Conservation (phyloP, 2,113 vertebrate species). For the Cyanoliseus patagonus region DNA sequence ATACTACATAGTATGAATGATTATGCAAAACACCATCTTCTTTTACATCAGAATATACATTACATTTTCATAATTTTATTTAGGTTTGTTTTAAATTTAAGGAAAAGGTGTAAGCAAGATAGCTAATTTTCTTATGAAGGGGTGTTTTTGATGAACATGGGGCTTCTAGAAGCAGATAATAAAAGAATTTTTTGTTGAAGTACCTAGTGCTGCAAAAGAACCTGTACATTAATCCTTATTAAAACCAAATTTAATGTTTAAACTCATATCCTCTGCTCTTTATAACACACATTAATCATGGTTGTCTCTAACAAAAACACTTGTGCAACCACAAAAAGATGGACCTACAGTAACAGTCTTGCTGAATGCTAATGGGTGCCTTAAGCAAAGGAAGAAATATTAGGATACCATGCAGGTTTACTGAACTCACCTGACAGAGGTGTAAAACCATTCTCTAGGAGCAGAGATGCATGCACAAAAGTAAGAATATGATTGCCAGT, state of each 20-base stretch:
- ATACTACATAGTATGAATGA: background rate
- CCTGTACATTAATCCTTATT: background rate
- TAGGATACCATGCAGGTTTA: conserved; percentile 80
- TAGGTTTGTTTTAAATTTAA: background rate
- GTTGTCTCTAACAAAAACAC: conserved; percentile 1
- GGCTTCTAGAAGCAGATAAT: background rate
- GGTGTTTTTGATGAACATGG: background rate
- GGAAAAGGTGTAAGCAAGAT: background rate
- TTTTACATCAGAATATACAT: background rate
- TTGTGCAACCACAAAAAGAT: conserved; percentile 24
- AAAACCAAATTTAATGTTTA: background rate
- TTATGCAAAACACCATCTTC: background rate
- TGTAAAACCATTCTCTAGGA: conserved; percentile 98
- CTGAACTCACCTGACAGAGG: conserved; percentile 97
- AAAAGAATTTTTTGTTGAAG: background rate
- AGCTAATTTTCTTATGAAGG: background rate
- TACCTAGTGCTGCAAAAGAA: background rate
- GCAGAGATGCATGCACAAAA: conserved; percentile 94
- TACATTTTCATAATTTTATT: background rate
- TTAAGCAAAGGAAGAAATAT: conserved; percentile 62
- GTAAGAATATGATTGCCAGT: conserved; percentile 90
- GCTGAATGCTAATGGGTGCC: conserved; percentile 64
- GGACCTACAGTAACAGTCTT: conserved; percentile 77
- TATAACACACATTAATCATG: background rate
- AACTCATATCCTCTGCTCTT: background rate